Percentiles rank a stretch among this genome's conserved stretches.
Evolutionary conservation across 2,797 vertebrate species (phyloP).

Genomic region (Hirundo rustica): DNA sequence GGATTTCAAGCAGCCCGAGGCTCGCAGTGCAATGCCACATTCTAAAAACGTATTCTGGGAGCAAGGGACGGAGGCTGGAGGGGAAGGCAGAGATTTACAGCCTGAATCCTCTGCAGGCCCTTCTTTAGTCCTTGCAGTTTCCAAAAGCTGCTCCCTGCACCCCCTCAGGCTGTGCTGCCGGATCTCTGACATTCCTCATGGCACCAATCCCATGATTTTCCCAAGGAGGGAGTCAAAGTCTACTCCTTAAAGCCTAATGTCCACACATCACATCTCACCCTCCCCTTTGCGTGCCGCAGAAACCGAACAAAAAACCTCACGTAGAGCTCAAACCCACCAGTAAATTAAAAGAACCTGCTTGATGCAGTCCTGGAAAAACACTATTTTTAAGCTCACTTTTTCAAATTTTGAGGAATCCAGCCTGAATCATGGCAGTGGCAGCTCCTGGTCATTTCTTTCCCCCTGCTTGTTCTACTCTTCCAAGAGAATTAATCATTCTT

Average conservation of each 20-base stretch:
- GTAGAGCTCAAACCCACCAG: not conserved
- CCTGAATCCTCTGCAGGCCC: not conserved
- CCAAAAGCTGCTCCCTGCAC: not conserved
- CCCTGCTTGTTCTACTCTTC: not conserved
- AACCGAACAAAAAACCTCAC: not conserved
- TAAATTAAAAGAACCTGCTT: not conserved
- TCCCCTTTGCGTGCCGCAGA: not conserved
- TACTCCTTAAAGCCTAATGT: not conserved
- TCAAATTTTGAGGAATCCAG: not conserved
- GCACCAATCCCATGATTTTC: not conserved
- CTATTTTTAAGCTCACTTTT: not conserved
- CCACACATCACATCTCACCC: not conserved
- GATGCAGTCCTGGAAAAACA: not conserved
- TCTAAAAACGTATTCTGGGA: not conserved
- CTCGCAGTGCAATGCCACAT: accelerated
- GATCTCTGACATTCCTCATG: not conserved
- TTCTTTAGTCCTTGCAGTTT: not conserved
- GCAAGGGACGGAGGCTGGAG: not conserved
- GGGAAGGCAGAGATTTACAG: not conserved
- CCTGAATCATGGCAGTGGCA: not conserved
- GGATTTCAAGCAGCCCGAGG: not conserved
- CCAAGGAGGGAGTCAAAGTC: not conserved
- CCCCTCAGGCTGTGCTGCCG: not conserved
- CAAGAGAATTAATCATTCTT: not conserved
- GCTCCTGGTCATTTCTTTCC: not conserved